Percentiles rank a stretch among this genome's conserved stretches.
These are phyloP conservation scores for Alligator sinensis DNA, from an alignment of 2,113 vertebrate species.

Conservation along the genomic window DNA sequence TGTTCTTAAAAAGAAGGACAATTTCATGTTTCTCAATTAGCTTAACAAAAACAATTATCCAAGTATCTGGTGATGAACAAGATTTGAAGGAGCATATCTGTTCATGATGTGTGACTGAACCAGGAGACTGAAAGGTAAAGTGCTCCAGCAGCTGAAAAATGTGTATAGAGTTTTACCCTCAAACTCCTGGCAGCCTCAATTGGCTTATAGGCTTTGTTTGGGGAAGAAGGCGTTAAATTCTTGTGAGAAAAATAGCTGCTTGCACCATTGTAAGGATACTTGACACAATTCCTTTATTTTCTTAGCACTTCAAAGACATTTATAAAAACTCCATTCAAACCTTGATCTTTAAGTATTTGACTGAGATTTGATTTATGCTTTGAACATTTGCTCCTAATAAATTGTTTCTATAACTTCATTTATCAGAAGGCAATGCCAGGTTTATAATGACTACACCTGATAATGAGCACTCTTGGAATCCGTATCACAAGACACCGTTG, in stretches of 20 bases:
- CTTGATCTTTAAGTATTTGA: not conserved
- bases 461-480: constrained; percentile 56
- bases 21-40: rapidly evolving
- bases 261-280: not conserved
- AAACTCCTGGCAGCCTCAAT: rapidly evolving
- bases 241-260: not conserved
- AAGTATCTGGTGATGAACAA: not conserved
- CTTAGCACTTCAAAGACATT: rapidly evolving
- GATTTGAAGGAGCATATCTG: not conserved
- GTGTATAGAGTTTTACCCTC: rapidly evolving
- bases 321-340: constrained; percentile 21
- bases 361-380: constrained; percentile 36
- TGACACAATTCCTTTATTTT: not conserved
- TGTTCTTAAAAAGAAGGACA: not conserved
- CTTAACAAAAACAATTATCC: not conserved
- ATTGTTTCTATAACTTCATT: constrained; percentile 20
- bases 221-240: not conserved
- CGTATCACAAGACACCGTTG: not conserved
- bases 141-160: not conserved
- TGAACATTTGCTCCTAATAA: constrained; percentile 34
- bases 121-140: not conserved
- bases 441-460: constrained; percentile 48
- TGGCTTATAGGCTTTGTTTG: not conserved
- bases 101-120: not conserved
- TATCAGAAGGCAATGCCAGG: constrained; percentile 18